Base-by-base conservation (phyloP, 2,797 vertebrate genomes). In the Hyperoplus lanceolatus region DNA sequence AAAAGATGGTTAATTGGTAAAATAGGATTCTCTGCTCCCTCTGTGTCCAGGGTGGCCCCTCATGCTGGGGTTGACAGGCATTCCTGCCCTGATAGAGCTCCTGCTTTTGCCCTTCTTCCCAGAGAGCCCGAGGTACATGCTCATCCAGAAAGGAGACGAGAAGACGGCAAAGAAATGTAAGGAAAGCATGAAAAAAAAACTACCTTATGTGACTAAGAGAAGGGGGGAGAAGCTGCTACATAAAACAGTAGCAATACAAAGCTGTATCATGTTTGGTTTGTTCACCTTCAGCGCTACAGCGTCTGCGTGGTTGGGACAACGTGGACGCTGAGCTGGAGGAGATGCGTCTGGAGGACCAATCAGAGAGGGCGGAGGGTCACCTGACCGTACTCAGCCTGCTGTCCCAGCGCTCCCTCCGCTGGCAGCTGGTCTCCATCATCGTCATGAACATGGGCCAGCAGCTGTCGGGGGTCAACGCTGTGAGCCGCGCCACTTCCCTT, bases 361-460 rank as follows among this genome's bases (percentile, higher is more conserved):
- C 96, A 0, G 97, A 99, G 90, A 94, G 46, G 83, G 94, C 93
- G 0, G 96, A 96, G 0, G 96, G 96, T 6, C 94, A 48, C 12
- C 75, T 95, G 36, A 65, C 89, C 79, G 89, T 96, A 93, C 0
- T 97, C 43, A 95, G 90, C 75, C 93, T 98, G 70, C 95, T 95
- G 84, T 91, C 91, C 59, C 93, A 94, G 87, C 93, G 83, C 57
- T 95, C 96, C 11, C 91, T 98, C 62, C 95, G 97, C 45, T 98
- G 97, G 98, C 98, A 98, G 91, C 94, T 99, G 46, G 65, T 97
- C 86, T 97, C 96, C 36, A 87, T 97, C 82, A 55, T 97, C 0
- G 12, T 95, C 81, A 93, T 98, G 94, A 99, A 94, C 89, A 97
- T 95, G 88, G 97, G 98, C 50, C 97, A 99, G 91, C 98, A 99